Base-by-base conservation (phyloP, 2,888 invertebrate genomes). In the Drosophila falleni region DNA sequence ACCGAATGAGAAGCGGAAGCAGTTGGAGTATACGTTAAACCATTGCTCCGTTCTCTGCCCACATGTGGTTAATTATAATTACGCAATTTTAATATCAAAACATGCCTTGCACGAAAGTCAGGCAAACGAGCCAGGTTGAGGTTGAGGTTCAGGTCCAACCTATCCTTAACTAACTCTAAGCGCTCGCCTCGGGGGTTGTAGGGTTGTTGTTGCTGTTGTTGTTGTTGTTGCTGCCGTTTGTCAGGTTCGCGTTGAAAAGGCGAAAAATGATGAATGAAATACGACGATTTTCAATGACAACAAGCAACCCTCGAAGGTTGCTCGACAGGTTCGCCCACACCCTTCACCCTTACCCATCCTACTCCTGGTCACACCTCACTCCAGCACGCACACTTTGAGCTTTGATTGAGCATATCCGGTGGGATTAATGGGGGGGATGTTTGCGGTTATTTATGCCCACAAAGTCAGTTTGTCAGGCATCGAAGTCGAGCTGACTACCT, bases 391-490 rank as follows among this genome's bases (percentile, higher is more conserved):
- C 82, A 80, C 83, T 87, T 89, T 87, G 77, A 83, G 89, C 87
- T 89, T 89, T 91, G 91, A 92, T 91, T 91, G 91, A 92, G 89
- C 88, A 90, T 90, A 91, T 91, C 92, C 91, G 88, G 81, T 84
- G 92, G 91, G 90, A 91, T 91, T 90, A 91, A 81, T 87, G 79
- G 78, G 81, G 81, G 81, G 84, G 82, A 72, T 81, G 79, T 75
- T 77, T 80, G 81, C 58, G 76, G 81, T 68, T 80, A 78, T 70
- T 71, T 69, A 71, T 78, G 73, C 74, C 66, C 74, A 72, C 73
- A 74, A 77, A 81, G 79, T 77, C 82, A 76, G 58, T 68, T 71
- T 71, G 75, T 66, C 72, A 67, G 74, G 23, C 61, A 68, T 68
- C 62, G 39, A 62, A 41, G 23, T 35, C 37, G 41, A 19, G 19